Evolutionary conservation across 2,113 vertebrate species (phyloP).

Genomic region (Camelus dromedarius): DNA sequence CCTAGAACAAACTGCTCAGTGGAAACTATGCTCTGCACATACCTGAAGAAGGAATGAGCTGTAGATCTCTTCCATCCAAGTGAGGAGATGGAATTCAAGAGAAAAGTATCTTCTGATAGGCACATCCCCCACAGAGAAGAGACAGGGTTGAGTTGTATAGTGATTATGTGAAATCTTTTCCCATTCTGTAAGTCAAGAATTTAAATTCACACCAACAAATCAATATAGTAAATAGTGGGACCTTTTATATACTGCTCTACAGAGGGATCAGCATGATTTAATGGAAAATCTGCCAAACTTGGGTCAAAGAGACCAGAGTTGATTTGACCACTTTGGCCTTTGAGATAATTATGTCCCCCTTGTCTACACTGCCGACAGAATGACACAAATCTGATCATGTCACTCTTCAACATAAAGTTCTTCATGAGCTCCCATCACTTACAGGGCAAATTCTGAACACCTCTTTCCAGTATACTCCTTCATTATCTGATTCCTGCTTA

Average conservation of each 20-base stretch:
- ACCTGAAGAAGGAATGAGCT: slow-evolving; percentile 53
- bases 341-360: neutral
- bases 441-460: neutral
- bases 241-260: neutral
- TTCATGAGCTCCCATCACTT: neutral
- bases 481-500: neutral
- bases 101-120: slow-evolving; percentile 29
- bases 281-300: neutral
- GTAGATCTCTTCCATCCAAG: slow-evolving; percentile 32
- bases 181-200: slow-evolving; percentile 14
- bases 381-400: neutral
- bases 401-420: neutral
- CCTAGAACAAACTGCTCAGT: slow-evolving; percentile 4
- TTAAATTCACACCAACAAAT: slow-evolving; percentile 20
- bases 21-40: slow-evolving; percentile 26
- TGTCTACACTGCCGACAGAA: neutral
- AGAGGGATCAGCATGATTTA: neutral
- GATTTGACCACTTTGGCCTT: neutral
- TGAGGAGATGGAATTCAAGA: neutral
- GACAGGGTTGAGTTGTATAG: neutral
- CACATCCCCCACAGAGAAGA: neutral
- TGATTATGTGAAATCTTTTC: slow-evolving; percentile 10
- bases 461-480: neutral
- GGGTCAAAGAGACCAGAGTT: neutral
- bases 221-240: neutral